phyloP scores from a whole-genome alignment of 2,888 invertebrate species.

The Baronia brevicornis region DNA sequence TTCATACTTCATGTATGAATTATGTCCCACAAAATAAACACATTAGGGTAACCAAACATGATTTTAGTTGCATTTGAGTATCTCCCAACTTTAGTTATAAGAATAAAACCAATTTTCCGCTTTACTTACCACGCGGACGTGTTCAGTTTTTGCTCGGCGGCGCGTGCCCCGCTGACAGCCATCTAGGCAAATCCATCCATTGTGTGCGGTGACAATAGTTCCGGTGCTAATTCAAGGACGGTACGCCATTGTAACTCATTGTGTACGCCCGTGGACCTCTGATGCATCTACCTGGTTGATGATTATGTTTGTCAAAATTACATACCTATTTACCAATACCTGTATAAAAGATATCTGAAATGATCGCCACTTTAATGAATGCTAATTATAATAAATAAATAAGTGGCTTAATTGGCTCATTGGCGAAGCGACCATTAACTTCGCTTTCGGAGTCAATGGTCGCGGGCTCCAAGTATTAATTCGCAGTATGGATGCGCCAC shows the following conservation, averaged over 20 bases:
- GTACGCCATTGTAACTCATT: constrained; percentile 39
- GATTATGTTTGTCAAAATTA: too few relatives aligned
- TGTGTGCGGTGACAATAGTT: constrained; percentile 63
- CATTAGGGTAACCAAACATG: constrained; percentile 13
- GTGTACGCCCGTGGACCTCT: constrained; percentile 16
- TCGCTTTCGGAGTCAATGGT: too few relatives aligned
- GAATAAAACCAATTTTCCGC: constrained; percentile 24
- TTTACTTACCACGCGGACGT: constrained; percentile 32
- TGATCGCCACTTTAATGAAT: too few relatives aligned
- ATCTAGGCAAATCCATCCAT: constrained; percentile 61
- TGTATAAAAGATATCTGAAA: too few relatives aligned
- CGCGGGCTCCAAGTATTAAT: too few relatives aligned
- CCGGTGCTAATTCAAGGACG: constrained; percentile 69
- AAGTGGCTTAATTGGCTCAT: too few relatives aligned
- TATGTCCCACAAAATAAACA: too few relatives aligned
- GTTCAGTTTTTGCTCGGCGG: constrained; percentile 37
- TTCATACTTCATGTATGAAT: too few relatives aligned
- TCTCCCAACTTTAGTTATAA: constrained; percentile 14
- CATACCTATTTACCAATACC: too few relatives aligned
- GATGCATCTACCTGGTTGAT: constrained; percentile 28
- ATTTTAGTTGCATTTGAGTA: constrained; percentile 6
- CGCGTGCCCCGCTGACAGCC: constrained; percentile 41
- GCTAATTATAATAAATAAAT: too few relatives aligned
- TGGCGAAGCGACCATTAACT: too few relatives aligned
- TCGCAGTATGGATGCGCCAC: too few relatives aligned